A percentile compares a stretch with the other conserved stretches of the same genome.
Evolutionary conservation across 1,140 invertebrate species (phyloP).

Genomic region (Drepana arcuata): DNA sequence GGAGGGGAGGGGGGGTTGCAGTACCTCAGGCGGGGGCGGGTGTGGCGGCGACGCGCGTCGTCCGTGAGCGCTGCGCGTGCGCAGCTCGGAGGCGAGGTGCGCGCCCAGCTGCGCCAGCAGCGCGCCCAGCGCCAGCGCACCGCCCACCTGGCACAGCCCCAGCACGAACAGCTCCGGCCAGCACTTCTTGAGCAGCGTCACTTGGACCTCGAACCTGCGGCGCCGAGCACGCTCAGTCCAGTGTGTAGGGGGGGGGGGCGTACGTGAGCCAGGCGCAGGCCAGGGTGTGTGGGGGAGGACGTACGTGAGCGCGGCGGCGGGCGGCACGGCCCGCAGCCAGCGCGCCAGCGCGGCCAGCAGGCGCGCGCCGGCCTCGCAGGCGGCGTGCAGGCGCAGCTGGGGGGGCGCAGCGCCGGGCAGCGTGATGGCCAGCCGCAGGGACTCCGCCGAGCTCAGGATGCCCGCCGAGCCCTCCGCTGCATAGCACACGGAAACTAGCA

Average conservation of each 20-base stretch:
- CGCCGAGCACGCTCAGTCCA: neutral
- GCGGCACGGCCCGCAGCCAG: constrained; percentile 35
- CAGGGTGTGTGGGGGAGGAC: constrained; percentile 9
- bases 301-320: constrained; percentile 27
- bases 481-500: no score
- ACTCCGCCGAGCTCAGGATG: constrained; percentile 32
- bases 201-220: constrained; percentile 87
- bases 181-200: constrained; percentile 84
- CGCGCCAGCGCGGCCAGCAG: constrained; percentile 45
- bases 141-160: constrained; percentile 90
- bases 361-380: constrained; percentile 53
- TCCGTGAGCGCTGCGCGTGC: constrained; percentile 16
- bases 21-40: constrained; percentile 17
- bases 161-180: constrained; percentile 96
- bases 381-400: constrained; percentile 46
- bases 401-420: constrained; percentile 24
- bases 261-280: neutral
- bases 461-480: constrained; percentile 7
- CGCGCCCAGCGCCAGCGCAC: constrained; percentile 34
- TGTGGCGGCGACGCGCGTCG: neutral
- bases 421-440: constrained; percentile 20
- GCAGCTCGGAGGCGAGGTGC: constrained; percentile 42
- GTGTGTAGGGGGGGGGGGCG: neutral
- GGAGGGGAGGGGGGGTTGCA: neutral
- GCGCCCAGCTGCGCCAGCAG: constrained; percentile 44